Evolutionary conservation across 2,888 invertebrate genomes (phyloP).

Genomic region (Galerucella pusilla): DNA sequence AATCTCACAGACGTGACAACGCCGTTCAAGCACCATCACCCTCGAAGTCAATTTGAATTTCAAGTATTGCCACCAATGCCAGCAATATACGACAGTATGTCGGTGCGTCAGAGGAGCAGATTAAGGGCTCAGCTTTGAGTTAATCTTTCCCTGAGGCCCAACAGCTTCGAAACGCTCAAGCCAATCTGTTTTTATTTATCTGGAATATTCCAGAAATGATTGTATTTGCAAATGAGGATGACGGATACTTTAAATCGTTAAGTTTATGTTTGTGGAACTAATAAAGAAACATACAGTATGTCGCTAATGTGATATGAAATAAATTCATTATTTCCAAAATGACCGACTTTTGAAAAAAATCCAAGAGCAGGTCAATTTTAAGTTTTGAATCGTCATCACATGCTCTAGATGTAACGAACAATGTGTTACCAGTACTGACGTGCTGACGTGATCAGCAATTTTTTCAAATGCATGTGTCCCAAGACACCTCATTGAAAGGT

Average conservation of each 20-base stretch:
- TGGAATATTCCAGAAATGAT: constrained; percentile 12
- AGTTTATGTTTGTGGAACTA: background rate
- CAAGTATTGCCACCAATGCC: constrained; percentile 16
- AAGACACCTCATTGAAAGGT: no score
- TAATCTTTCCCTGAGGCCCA: constrained; percentile 13
- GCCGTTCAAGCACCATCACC: constrained; percentile 6
- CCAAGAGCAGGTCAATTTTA: no score
- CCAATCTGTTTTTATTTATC: constrained; percentile 7
- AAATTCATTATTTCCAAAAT: no score
- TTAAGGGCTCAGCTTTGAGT: constrained; percentile 15
- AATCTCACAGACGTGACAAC: constrained; percentile 1
- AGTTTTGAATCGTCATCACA: no score
- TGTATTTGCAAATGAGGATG: constrained; percentile 6
- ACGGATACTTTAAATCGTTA: background rate
- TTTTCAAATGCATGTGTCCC: no score
- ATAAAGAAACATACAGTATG: background rate
- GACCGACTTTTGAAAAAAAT: no score
- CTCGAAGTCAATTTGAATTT: constrained; percentile 19
- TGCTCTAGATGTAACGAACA: no score
- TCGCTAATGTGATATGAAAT: no score
- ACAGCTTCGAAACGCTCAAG: constrained; percentile 1
- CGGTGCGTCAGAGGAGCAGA: constrained; percentile 13
- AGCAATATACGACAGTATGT: background rate
- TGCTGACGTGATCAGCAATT: no score
- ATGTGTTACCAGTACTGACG: no score